Conservation (phyloP, 2,113 vertebrate species). For the Telmatochromis brichardi region DNA sequence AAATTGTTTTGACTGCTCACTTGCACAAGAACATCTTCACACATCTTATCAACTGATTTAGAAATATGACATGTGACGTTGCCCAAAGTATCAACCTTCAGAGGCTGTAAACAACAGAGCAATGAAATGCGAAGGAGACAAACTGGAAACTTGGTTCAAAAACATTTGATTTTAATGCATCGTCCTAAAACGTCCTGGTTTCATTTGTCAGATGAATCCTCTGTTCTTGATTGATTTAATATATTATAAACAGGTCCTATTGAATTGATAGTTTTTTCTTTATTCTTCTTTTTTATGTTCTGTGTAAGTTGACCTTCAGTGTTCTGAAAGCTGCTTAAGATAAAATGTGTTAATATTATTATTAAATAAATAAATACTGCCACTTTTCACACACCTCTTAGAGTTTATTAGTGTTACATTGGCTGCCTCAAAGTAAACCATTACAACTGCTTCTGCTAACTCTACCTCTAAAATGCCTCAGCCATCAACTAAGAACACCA, state of each 20-base stretch:
- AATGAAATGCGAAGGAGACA: not conserved
- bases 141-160: not conserved
- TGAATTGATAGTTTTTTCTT: not conserved
- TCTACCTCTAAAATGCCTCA: not conserved
- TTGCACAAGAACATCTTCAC: not conserved
- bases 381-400: not conserved
- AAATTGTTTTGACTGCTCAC: not conserved
- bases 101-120: not conserved
- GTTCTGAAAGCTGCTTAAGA: not conserved
- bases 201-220: not conserved
- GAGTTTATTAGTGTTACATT: not conserved
- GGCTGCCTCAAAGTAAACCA: not conserved
- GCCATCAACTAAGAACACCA: not conserved
- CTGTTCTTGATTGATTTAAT: not conserved
- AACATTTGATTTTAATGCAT: not conserved
- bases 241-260: not conserved
- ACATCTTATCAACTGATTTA: not conserved
- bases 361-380: not conserved
- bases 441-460: not conserved
- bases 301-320: not conserved
- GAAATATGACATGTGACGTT: not conserved
- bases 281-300: not conserved
- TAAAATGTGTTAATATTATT: not conserved
- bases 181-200: not conserved
- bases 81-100: not conserved